Percentiles rank a stretch among this genome's conserved stretches.
phyloP scores from a whole-genome alignment of 2,888 invertebrate species.

The Brachylomia viminalis region DNA sequence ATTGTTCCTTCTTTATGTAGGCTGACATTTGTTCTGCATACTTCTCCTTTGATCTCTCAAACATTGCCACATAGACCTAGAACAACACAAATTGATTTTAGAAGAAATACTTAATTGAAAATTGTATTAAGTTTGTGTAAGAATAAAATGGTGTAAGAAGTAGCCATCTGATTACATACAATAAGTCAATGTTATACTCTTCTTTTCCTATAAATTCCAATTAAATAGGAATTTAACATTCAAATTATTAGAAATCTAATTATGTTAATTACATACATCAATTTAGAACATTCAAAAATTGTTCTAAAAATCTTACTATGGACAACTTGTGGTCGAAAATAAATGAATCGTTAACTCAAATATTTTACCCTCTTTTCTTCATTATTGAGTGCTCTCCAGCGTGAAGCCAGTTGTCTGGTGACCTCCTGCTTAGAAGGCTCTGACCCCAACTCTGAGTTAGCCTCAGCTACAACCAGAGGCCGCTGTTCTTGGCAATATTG shows the following conservation, averaged over 20 bases:
- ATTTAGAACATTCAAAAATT: not conserved
- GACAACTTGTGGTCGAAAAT: not conserved
- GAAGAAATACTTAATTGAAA: no score
- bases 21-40: slow-evolving; percentile 94
- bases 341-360: not conserved
- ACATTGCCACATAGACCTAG: slow-evolving; percentile 93
- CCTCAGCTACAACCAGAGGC: slow-evolving; percentile 93
- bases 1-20: slow-evolving; percentile 90
- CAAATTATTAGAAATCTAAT: not conserved
- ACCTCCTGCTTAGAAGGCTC: slow-evolving; percentile 94
- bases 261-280: not conserved
- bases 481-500: slow-evolving; percentile 95
- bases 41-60: slow-evolving; percentile 94
- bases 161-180: not conserved
- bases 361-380: slow-evolving; percentile 92
- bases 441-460: slow-evolving; percentile 91
- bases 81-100: slow-evolving; percentile 69
- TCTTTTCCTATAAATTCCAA: not conserved
- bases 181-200: not conserved
- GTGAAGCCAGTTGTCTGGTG: slow-evolving; percentile 93
- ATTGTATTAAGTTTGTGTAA: not conserved
- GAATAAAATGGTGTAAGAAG: not conserved
- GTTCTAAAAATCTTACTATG: not conserved
- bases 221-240: not conserved
- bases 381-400: slow-evolving; percentile 93